Evolutionary conservation across 2,888 invertebrate species (phyloP), one percentile per base, ranked within the genome.

Genomic region (Agonopterix arenella): DNA sequence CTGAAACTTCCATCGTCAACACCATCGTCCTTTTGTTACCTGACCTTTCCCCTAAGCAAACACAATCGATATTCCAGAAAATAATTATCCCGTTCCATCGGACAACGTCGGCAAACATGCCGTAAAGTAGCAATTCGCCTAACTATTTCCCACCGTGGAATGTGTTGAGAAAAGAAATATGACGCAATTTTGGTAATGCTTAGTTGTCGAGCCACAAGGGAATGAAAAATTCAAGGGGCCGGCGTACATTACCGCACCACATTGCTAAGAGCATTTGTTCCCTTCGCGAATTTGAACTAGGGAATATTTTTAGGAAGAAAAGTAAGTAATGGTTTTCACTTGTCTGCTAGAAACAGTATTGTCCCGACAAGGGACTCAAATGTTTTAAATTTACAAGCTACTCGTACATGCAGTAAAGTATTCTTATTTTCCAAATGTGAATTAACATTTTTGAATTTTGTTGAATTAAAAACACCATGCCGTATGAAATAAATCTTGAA

Each of bases 141-240:
- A 79, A 85, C 84, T 88, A 84, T 82, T 84, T 79, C 71, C 77
- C 71, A 67, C 66, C 68, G 66, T 61, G 64, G 68, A 73, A 73
- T 77, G 80, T 78, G 82, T 75, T 76, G 68, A 65, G 78, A 76
- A 78, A 84, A 86, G 84, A 89, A 86, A 86, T 86, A 86, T 88
- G 85, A 85, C 80, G 86, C 88, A 89, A 89, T 89, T 88, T 85
- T 75, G 78, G 84, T 89, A 88, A 89, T 88, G 88, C 80, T 83
- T 80, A 84, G 84, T 88, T 84, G 86, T 84, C 84, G 80, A 77
- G 84, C 80, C 84, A 82, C 85, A 76, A 79, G 86, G 85, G 86
- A 85, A 86, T 88, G 86, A 89, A 88, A 88, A 88, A 88, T 88
- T 89, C 84, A 86, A 76, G 84, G 84, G 84, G 82, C 82, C 68